A percentile compares a stretch with the other conserved stretches of the same genome.
These are phyloP conservation scores for Madoqua kirkii DNA, from an alignment of 2,113 vertebrate genomes.

Conservation along the genomic window DNA sequence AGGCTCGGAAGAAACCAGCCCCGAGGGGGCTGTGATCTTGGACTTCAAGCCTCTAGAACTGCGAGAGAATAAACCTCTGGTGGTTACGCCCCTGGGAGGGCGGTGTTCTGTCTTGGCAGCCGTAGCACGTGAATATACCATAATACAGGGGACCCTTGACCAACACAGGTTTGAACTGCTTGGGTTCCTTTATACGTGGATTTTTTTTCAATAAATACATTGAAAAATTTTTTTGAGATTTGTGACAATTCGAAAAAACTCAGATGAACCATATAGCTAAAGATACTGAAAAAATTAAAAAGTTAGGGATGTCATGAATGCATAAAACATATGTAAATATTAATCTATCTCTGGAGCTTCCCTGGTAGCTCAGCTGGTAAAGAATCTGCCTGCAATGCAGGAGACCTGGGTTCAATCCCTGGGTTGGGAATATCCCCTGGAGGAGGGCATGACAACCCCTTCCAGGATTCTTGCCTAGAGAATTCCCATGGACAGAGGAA, in stretches of 20 bases:
- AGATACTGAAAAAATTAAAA: background rate
- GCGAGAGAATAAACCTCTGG: background rate
- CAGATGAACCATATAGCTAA: background rate
- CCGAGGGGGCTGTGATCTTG: background rate
- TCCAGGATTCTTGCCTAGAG: background rate
- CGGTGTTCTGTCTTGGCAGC: background rate
- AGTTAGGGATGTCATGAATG: background rate
- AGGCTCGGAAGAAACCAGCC: background rate
- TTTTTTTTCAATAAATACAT: background rate
- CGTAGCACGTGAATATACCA: background rate
- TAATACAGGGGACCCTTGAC: background rate
- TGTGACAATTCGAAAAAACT: background rate
- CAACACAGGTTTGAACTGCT: background rate
- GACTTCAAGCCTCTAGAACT: background rate
- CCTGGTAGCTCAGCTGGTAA: background rate
- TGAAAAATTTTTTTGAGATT: background rate
- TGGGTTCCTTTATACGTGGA: background rate
- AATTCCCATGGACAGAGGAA: background rate
- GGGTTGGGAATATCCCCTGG: background rate
- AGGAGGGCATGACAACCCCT: background rate
- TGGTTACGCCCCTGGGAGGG: background rate
- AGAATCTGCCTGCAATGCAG: background rate
- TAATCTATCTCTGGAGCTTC: background rate
- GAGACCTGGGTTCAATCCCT: background rate
- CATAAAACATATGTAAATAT: background rate